Evolutionary conservation across 2,888 invertebrate genomes (phyloP).

Genomic region (Saturnia japonica): DNA sequence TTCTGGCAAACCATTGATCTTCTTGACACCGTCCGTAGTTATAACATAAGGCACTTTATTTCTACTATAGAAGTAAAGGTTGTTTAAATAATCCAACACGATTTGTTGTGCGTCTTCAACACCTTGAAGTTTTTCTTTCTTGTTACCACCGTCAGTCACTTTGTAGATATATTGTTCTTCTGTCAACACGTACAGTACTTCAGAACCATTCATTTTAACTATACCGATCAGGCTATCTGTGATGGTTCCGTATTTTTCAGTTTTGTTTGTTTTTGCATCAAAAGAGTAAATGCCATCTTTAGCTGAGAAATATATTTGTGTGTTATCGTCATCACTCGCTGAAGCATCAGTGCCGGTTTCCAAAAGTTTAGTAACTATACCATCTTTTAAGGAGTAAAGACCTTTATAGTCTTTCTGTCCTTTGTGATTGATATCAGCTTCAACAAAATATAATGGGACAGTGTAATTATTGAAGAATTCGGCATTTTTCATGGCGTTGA

Average conservation of each 20-base stretch:
- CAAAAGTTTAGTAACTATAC: constrained; percentile 41
- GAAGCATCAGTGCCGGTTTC: constrained; percentile 48
- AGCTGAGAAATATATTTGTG: constrained; percentile 49
- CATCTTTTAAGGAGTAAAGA: constrained; percentile 40
- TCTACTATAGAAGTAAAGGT: constrained; percentile 53
- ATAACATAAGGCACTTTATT: constrained; percentile 51
- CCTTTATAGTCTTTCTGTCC: constrained; percentile 43
- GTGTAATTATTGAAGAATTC: constrained; percentile 23
- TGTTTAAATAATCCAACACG: constrained; percentile 53
- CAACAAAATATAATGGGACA: constrained; percentile 40
- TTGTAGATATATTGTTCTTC: constrained; percentile 54
- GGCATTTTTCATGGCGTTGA: constrained; percentile 42
- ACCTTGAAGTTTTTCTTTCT: constrained; percentile 48
- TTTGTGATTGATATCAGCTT: constrained; percentile 42
- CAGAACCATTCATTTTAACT: constrained; percentile 48
- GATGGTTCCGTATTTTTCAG: constrained; percentile 54
- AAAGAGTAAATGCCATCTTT: constrained; percentile 54
- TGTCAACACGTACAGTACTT: constrained; percentile 55
- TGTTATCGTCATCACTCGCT: constrained; percentile 34
- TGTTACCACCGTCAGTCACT: constrained; percentile 55
- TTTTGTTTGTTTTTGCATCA: constrained; percentile 37
- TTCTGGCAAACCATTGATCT: constrained; percentile 53
- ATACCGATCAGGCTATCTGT: constrained; percentile 52
- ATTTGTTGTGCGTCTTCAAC: constrained; percentile 55
- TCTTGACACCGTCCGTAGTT: constrained; percentile 40